phyloP scores from a whole-genome alignment of 2,888 invertebrate genomes.

The Trypoxylon attenuatum region DNA sequence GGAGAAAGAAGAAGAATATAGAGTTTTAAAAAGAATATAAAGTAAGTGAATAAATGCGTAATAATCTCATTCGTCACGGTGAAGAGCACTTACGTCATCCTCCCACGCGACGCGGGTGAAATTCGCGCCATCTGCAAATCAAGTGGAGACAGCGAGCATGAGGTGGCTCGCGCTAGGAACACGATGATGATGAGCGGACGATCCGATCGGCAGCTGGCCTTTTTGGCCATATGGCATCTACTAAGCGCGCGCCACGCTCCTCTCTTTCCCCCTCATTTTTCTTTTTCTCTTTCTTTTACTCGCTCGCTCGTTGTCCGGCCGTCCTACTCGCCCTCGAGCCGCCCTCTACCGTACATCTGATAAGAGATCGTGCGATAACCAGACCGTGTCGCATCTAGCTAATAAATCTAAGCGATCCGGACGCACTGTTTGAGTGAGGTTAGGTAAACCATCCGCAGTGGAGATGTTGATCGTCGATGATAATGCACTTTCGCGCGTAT shows the following conservation, averaged over 20 bases:
- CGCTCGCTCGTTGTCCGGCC: no score
- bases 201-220: constrained; percentile 63
- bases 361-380: constrained; percentile 64
- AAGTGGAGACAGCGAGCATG: constrained; percentile 54
- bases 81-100: constrained; percentile 53
- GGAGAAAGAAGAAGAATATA: no score
- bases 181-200: constrained; percentile 54
- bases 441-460: no score
- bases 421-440: constrained; percentile 4
- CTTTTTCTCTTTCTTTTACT: constrained; percentile 15
- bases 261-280: neutral
- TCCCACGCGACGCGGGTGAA: constrained; percentile 38
- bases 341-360: constrained; percentile 59
- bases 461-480: no score
- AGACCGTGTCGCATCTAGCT: constrained; percentile 34
- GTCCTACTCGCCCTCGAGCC: constrained; percentile 30
- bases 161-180: constrained; percentile 41
- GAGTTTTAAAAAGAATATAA: no score
- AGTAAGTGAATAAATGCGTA: no score
- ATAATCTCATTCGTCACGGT: no score
- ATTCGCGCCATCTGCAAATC: constrained; percentile 60
- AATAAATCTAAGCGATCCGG: constrained; percentile 46
- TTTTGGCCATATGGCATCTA: constrained; percentile 68
- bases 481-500: no score
- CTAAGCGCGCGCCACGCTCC: constrained; percentile 39